A percentile compares a stretch with the other conserved stretches of the same genome.
These are phyloP conservation scores for Sphenodon punctatus DNA, from an alignment of 2,797 vertebrate genomes.

Conservation along the genomic window DNA sequence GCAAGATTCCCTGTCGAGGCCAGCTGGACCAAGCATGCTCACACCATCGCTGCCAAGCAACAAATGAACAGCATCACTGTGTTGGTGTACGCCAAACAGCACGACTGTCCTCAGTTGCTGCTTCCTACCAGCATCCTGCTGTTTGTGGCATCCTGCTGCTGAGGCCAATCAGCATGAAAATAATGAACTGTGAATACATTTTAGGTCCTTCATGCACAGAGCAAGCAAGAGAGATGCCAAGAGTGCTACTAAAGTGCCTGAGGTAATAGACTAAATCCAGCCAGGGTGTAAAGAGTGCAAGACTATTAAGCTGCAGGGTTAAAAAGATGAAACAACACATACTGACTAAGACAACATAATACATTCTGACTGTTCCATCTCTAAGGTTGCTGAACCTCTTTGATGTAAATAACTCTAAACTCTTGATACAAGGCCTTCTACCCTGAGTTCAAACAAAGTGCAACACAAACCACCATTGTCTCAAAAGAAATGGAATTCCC, in stretches of 20 bases:
- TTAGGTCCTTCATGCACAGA: background rate
- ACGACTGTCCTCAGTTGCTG: slow-evolving; percentile 1
- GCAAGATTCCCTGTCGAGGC: background rate
- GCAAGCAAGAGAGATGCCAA: background rate
- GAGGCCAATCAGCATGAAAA: background rate
- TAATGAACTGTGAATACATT: background rate
- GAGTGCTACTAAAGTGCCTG: background rate
- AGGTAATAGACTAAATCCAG: background rate
- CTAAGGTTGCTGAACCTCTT: background rate
- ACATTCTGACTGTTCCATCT: background rate
- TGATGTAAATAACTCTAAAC: background rate
- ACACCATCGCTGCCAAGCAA: background rate
- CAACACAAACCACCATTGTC: background rate
- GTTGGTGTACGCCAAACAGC: background rate
- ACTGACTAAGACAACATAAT: background rate
- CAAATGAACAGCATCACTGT: background rate
- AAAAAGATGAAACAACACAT: background rate
- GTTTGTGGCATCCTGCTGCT: background rate
- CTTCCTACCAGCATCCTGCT: background rate
- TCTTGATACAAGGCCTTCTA: background rate
- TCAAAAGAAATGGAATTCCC: background rate
- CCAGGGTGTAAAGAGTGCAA: background rate
- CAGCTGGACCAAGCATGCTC: background rate
- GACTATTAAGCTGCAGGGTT: background rate
- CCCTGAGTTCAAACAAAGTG: background rate